Percentiles rank a stretch among this genome's conserved stretches.
These are phyloP conservation scores for Caenorhabditis angaria DNA, from an alignment of 2,888 invertebrate species.

Conservation along the genomic window DNA sequence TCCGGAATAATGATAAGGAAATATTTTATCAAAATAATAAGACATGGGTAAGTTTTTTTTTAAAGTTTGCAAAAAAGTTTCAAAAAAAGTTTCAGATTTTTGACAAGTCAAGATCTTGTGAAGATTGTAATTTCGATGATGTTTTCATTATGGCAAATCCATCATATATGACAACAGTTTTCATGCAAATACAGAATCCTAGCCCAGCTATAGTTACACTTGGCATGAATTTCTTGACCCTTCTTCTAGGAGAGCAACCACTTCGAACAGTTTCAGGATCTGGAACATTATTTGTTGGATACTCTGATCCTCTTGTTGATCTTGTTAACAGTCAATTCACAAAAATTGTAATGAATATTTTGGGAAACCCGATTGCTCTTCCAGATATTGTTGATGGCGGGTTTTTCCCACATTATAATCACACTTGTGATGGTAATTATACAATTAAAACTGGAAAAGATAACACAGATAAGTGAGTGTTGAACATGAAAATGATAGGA, in stretches of 20 bases:
- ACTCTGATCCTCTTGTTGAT: constrained; percentile 49
- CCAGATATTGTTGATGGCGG: constrained; percentile 45
- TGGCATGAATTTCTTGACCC: constrained; percentile 30
- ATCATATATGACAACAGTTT: constrained; percentile 45
- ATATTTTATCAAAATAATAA: constrained; percentile 52
- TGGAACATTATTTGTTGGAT: constrained; percentile 50
- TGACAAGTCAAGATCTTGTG: constrained; percentile 42
- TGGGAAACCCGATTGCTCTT: constrained; percentile 40
- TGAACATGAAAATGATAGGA: neutral
- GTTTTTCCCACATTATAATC: constrained; percentile 62
- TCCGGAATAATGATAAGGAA: constrained; percentile 46
- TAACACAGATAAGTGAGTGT: constrained; percentile 42
- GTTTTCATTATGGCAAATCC: constrained; percentile 41
- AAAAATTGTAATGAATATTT: constrained; percentile 24
- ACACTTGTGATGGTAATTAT: constrained; percentile 57
- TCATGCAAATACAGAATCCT: constrained; percentile 28
- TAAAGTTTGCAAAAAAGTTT: neutral
- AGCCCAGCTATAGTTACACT: constrained; percentile 11
- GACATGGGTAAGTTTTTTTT: constrained; percentile 36
- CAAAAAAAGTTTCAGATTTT: constrained; percentile 34
- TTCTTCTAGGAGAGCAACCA: constrained; percentile 49
- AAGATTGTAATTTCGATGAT: constrained; percentile 35
- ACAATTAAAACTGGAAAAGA: constrained; percentile 55
- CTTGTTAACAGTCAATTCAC: constrained; percentile 47
- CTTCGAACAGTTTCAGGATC: constrained; percentile 44